Evolutionary conservation across 2,888 invertebrate genomes (phyloP).

Genomic region (Drosophila koepferae): DNA sequence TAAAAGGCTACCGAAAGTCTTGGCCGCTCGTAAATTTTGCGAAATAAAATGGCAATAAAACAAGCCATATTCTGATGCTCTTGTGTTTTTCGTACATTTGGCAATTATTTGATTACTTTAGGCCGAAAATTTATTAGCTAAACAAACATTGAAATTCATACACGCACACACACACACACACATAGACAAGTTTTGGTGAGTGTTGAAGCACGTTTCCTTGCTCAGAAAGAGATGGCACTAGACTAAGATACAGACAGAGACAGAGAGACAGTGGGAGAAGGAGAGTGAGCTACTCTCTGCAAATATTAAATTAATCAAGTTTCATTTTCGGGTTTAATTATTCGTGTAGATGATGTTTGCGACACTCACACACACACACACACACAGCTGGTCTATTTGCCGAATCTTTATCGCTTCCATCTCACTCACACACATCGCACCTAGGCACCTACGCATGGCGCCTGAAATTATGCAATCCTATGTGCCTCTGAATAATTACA

Average conservation of each 20-base stretch:
- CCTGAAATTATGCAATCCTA: conserved; percentile 18
- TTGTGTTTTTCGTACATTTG: conserved; percentile 73
- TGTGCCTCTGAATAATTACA: conserved; percentile 13
- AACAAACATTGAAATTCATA: conserved; percentile 74
- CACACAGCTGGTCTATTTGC: conserved; percentile 19
- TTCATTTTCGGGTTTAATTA: conserved; percentile 65
- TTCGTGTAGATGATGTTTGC: conserved; percentile 49
- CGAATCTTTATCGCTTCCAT: conserved; percentile 20
- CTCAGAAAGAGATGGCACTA: conserved; percentile 1
- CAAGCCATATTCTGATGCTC: conserved; percentile 65
- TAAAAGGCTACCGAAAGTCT: conserved; percentile 65
- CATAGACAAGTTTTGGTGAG: conserved; percentile 25
- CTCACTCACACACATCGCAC: not conserved
- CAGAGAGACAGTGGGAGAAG: not conserved
- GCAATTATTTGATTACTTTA: conserved; percentile 79
- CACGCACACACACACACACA: conserved; percentile 31
- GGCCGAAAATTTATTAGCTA: conserved; percentile 75
- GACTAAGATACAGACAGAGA: not conserved
- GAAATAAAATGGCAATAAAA: conserved; percentile 79
- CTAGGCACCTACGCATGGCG: not conserved
- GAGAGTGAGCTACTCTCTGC: conserved; percentile 10
- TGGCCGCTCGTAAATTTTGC: conserved; percentile 75
- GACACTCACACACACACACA: conserved; percentile 15
- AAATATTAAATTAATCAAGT: conserved; percentile 78
- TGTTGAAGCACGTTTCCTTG: conserved; percentile 58